Conservation (phyloP, 2,888 invertebrate genomes). For the Aphidoletes aphidimyza region DNA sequence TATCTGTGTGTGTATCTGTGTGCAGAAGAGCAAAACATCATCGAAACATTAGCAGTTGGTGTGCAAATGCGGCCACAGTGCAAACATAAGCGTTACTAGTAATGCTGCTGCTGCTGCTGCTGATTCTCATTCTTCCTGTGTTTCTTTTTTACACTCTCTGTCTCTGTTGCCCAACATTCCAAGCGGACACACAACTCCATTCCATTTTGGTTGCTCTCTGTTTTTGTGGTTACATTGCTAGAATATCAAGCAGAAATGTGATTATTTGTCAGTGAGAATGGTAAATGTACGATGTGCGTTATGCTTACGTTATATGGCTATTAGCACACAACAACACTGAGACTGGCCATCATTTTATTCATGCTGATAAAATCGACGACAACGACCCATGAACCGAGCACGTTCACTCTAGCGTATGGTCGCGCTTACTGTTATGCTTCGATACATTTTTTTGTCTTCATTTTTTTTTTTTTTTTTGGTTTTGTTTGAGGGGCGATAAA, state of each 20-base stretch:
- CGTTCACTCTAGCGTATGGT: neutral
- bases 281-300: neutral
- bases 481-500: neutral
- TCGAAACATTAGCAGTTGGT: constrained; percentile 11
- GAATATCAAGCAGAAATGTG: constrained; percentile 44
- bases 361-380: constrained; percentile 16
- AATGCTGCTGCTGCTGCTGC: neutral
- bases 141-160: too few species aligned
- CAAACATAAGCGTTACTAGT: neutral
- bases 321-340: neutral
- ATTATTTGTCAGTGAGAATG: constrained; percentile 42
- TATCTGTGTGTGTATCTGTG: neutral
- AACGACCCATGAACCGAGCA: constrained; percentile 1
- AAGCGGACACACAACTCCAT: too few species aligned
- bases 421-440: too few species aligned
- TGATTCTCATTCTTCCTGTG: neutral
- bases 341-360: neutral
- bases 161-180: too few species aligned
- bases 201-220: constrained; percentile 25
- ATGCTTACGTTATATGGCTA: neutral
- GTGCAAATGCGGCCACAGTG: constrained; percentile 17
- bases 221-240: constrained; percentile 34
- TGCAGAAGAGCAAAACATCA: neutral
- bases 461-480: neutral
- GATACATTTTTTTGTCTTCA: too few species aligned